Evolutionary conservation across 2,113 vertebrate species (phyloP), one percentile per base, ranked within the genome.

Genomic region (Phodopus roborovskii): DNA sequence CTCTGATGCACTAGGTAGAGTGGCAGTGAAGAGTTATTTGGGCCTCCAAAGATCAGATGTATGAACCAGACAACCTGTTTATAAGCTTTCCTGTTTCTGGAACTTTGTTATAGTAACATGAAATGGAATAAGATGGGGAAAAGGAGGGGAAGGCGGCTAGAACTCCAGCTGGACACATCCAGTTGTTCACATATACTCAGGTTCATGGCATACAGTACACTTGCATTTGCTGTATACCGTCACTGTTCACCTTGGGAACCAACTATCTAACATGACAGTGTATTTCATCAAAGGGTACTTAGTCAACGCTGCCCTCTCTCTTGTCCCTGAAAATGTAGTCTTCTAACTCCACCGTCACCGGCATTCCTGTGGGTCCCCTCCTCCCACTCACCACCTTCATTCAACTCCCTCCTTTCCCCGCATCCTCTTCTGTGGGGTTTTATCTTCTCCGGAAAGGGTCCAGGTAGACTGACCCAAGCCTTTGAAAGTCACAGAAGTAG

Each of bases 351-450:
- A 1, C 42, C 19, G 16, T 13, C 30, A 4, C 39, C 22, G 9
- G 1, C 3, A 0, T 7, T 42, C 19, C 0, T 0, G 5, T 56
- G 36, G 39, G 8, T 33, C 24, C 24, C 77, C 70, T 39, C 33
- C 26, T 30, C 24, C 30, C 36, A 19, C 42, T 24, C 10, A 0
- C 0, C 0, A 15, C 5, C 68, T 75, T 28, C 45, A 8, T 39
- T 78, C 3, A 3, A 9, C 33, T 48, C 39, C 88, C n/a, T 89
- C 68, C 28, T 22, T 48, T 78, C 42, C 36, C 26, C 24, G 22
- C 9, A 26, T 28, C 8, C 20, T 30, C 26, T 17, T 70, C 70
- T 58, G 24, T 6, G 26, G 45, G 62, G 20, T 26, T 64, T 64
- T 64, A 60, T 9, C 84, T 68, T 48, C 42, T 68, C 64, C 6